Evolutionary conservation across 2,113 vertebrate species (phyloP).

Genomic region (Nothobranchius furzeri): DNA sequence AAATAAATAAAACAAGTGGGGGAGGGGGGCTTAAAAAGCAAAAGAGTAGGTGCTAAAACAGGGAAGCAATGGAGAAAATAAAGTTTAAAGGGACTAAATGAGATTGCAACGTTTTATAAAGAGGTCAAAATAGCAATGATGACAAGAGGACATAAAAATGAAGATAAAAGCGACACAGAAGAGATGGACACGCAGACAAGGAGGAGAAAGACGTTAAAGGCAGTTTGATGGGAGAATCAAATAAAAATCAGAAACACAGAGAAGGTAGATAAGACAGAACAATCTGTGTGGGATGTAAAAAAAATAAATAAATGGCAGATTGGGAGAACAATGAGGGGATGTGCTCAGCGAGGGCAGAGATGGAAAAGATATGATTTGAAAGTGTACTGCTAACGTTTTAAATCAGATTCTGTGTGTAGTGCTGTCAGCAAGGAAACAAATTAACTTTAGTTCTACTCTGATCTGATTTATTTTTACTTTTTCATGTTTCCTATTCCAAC

Average conservation of each 20-base stretch:
- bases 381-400: slow-evolving; percentile 20
- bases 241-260: slow-evolving; percentile 35
- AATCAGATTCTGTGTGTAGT: slow-evolving; percentile 39
- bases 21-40: background rate
- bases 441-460: slow-evolving; percentile 50
- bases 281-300: slow-evolving; percentile 36
- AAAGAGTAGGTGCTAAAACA: background rate
- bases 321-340: slow-evolving; percentile 32
- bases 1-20: background rate
- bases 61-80: background rate
- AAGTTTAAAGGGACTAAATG: background rate
- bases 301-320: slow-evolving; percentile 31
- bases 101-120: slow-evolving; percentile 2
- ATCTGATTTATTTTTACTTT: slow-evolving; percentile 31
- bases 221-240: slow-evolving; percentile 19
- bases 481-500: background rate
- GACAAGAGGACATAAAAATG: slow-evolving; percentile 1
- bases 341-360: slow-evolving; percentile 34
- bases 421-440: slow-evolving; percentile 53
- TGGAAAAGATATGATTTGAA: slow-evolving; percentile 25
- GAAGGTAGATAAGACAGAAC: slow-evolving; percentile 3
- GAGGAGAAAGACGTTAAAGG: slow-evolving; percentile 6
- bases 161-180: slow-evolving; percentile 31
- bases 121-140: background rate
- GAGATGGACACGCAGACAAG: slow-evolving; percentile 30